phyloP scores from a whole-genome alignment of 2,888 invertebrate genomes.

The Drosophila formosana region DNA sequence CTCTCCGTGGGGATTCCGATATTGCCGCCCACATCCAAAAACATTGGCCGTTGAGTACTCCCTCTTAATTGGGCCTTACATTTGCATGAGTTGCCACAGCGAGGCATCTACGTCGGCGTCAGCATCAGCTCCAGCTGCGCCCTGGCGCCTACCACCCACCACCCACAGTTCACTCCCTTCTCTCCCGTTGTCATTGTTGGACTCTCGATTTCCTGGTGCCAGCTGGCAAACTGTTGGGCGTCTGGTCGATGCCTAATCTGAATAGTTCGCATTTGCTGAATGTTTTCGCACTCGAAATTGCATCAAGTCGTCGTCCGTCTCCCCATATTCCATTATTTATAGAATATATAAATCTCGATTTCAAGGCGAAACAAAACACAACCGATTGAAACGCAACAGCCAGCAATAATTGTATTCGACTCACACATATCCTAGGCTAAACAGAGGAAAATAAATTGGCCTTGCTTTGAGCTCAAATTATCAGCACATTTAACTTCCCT shows the following conservation, averaged over 20 bases:
- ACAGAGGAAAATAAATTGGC: not conserved
- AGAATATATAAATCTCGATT: constrained; percentile 70
- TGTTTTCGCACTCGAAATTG: constrained; percentile 39
- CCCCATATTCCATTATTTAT: constrained; percentile 65
- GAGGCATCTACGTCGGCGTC: not conserved
- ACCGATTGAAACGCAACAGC: not conserved
- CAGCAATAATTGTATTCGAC: not conserved
- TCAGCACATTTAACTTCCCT: not conserved
- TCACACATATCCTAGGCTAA: constrained; percentile 19
- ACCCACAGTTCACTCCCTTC: constrained; percentile 25
- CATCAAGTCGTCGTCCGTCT: constrained; percentile 11
- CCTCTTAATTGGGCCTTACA: constrained; percentile 44
- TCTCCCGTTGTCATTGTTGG: constrained; percentile 4
- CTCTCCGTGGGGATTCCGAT: constrained; percentile 17
- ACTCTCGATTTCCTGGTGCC: constrained; percentile 16
- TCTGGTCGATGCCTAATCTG: constrained; percentile 33
- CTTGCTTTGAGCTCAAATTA: not conserved
- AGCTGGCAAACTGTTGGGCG: not conserved
- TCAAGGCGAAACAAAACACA: constrained; percentile 47
- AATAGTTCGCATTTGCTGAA: constrained; percentile 34
- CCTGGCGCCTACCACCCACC: constrained; percentile 52
- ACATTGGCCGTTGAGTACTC: constrained; percentile 3
- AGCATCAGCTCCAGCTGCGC: constrained; percentile 41
- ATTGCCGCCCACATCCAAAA: constrained; percentile 8
- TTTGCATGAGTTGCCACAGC: constrained; percentile 15